These are phyloP conservation scores for Leptinotarsa lineolata DNA, from an alignment of 1,140 invertebrate species.

Conservation along the genomic window DNA sequence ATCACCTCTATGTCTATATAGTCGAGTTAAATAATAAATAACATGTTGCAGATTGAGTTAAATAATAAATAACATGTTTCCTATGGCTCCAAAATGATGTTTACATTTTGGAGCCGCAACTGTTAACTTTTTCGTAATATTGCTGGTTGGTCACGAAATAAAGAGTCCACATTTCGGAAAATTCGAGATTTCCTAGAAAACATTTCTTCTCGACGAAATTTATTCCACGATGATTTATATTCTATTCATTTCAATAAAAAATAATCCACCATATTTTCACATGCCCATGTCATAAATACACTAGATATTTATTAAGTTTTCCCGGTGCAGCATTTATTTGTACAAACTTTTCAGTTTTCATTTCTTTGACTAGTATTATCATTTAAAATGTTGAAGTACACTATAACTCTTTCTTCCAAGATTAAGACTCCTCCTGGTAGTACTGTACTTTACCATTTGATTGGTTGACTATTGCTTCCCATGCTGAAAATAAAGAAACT, in stretches of 20 bases:
- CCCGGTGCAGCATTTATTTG: background rate
- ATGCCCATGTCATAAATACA: background rate
- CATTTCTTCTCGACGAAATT: background rate
- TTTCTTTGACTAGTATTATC: conserved; percentile 19
- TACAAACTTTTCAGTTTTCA: conserved; percentile 13
- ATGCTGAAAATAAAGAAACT: conserved; percentile 56
- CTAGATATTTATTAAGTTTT: conserved; percentile 3
- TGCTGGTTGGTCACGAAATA: conserved; percentile 21
- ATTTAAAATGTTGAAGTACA: conserved; percentile 10
- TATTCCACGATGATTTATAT: conserved; percentile 1
- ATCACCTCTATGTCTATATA: conserved; percentile 6
- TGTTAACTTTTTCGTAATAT: conserved; percentile 34
- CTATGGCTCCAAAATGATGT: conserved; percentile 29
- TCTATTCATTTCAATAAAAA: background rate
- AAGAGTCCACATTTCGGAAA: conserved; percentile 14
- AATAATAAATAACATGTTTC: conserved; percentile 26
- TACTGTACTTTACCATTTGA: conserved; percentile 50
- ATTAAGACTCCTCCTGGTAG: conserved; percentile 47
- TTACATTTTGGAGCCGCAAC: conserved; percentile 27
- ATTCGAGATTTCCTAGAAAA: conserved; percentile 20
- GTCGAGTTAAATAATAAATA: conserved; percentile 17
- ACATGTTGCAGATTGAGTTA: background rate
- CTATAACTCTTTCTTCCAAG: conserved; percentile 18
- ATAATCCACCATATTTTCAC: conserved; percentile 3
- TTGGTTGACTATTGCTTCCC: conserved; percentile 58